Evolutionary conservation across 2,888 invertebrate species (phyloP).

Genomic region (Nemapogon koenigi): DNA sequence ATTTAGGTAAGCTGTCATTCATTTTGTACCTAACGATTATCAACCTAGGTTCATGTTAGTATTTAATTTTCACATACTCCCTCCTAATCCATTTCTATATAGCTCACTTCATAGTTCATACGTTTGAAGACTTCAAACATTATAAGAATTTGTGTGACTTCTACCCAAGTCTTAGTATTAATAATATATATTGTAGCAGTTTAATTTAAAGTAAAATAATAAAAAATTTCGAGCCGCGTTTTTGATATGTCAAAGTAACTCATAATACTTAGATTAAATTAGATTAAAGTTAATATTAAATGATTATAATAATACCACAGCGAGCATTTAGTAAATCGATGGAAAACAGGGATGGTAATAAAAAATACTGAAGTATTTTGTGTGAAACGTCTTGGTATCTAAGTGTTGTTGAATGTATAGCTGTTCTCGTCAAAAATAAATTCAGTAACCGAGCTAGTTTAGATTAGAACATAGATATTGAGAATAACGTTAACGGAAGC

Average conservation of each 20-base stretch:
- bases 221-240: slow-evolving; percentile 63
- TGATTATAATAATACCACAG: slow-evolving; percentile 37
- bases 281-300: slow-evolving; percentile 53
- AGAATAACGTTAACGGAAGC: not conserved
- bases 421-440: slow-evolving; percentile 36
- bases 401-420: slow-evolving; percentile 60
- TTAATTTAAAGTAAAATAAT: slow-evolving; percentile 36
- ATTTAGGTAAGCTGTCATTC: too few relatives aligned
- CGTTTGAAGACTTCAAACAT: slow-evolving; percentile 20
- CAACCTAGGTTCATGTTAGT: too few relatives aligned
- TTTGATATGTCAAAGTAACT: slow-evolving; percentile 64
- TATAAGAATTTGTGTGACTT: slow-evolving; percentile 33
- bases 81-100: too few relatives aligned
- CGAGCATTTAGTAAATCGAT: slow-evolving; percentile 41
- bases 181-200: slow-evolving; percentile 55
- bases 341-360: slow-evolving; percentile 62
- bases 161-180: slow-evolving; percentile 54
- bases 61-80: too few relatives aligned
- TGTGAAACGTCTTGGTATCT: slow-evolving; percentile 55
- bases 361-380: slow-evolving; percentile 50
- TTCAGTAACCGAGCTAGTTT: slow-evolving; percentile 44
- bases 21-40: too few relatives aligned
- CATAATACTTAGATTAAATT: slow-evolving; percentile 57
- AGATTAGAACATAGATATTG: slow-evolving; percentile 26
- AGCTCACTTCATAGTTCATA: slow-evolving; percentile 23